phyloP scores from a whole-genome alignment of 2,888 invertebrate species.

The Stenoptilia bipunctidactyla region DNA sequence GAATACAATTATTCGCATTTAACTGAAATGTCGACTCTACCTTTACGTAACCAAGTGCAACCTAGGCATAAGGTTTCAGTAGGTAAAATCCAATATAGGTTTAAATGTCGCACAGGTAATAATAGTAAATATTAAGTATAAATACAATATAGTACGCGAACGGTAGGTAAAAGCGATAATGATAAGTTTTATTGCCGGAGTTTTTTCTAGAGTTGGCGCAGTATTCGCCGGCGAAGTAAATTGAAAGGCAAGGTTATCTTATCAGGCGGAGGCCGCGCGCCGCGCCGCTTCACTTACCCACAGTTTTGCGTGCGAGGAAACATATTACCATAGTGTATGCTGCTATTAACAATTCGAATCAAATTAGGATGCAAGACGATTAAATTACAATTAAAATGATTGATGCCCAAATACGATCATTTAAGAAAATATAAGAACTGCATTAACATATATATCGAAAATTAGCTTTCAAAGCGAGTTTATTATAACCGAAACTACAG shows the following conservation, averaged over 20 bases:
- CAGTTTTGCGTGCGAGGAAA: constrained; percentile 19
- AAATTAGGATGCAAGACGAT: too few relatives aligned
- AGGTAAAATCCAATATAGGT: not conserved
- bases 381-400: too few relatives aligned
- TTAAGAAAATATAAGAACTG: too few relatives aligned
- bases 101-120: not conserved
- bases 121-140: not conserved
- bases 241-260: constrained; percentile 69
- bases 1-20: not conserved
- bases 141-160: not conserved
- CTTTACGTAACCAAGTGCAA: not conserved
- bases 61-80: not conserved
- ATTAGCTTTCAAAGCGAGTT: too few relatives aligned
- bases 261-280: constrained; percentile 48
- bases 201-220: constrained; percentile 26
- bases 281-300: constrained; percentile 18
- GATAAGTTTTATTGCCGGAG: constrained; percentile 30
- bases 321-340: not conserved
- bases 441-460: too few relatives aligned
- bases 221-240: constrained; percentile 43
- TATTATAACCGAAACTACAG: too few relatives aligned
- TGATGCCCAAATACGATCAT: too few relatives aligned
- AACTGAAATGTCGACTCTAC: not conserved
- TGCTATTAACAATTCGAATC: too few relatives aligned
- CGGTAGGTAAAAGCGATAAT: constrained; percentile 1